These are phyloP conservation scores for Peromyscus leucopus DNA, from an alignment of 2,113 vertebrate species.

Conservation along the genomic window DNA sequence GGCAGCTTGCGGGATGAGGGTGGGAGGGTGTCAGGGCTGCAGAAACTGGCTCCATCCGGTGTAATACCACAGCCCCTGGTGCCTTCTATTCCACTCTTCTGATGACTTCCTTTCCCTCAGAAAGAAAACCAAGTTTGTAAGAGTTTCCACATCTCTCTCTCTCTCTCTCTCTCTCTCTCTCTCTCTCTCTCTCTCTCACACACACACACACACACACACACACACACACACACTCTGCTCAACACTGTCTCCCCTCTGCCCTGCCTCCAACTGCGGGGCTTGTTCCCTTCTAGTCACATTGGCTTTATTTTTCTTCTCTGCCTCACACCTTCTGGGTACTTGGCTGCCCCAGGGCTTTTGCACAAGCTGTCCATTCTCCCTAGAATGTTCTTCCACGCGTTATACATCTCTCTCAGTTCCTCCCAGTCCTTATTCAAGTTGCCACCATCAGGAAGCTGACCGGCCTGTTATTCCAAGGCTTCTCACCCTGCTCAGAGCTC, in stretches of 20 bases:
- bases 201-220: too few species aligned
- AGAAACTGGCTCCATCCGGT: neutral
- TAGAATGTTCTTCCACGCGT: neutral
- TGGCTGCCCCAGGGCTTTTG: neutral
- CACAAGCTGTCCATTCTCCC: neutral
- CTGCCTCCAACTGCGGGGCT: neutral
- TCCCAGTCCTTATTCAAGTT: neutral
- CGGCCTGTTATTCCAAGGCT: neutral
- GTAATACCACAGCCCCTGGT: rapidly evolving
- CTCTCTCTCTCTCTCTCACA: too few species aligned
- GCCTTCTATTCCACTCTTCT: neutral
- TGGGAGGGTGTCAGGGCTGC: neutral
- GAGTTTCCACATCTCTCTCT: rapidly evolving
- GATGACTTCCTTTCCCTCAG: neutral
- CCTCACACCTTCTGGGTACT: neutral
- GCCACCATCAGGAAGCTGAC: neutral
- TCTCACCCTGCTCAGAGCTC: neutral
- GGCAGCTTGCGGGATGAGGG: neutral
- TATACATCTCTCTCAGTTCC: neutral
- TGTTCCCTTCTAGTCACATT: neutral
- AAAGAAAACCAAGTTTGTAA: neutral
- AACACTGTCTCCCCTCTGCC: neutral
- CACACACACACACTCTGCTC: too few species aligned
- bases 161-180: too few species aligned
- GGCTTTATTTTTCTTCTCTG: neutral